Evolutionary conservation across 2,113 vertebrate species (phyloP), one percentile per base, ranked within the genome.

Genomic region (Panthera leo): DNA sequence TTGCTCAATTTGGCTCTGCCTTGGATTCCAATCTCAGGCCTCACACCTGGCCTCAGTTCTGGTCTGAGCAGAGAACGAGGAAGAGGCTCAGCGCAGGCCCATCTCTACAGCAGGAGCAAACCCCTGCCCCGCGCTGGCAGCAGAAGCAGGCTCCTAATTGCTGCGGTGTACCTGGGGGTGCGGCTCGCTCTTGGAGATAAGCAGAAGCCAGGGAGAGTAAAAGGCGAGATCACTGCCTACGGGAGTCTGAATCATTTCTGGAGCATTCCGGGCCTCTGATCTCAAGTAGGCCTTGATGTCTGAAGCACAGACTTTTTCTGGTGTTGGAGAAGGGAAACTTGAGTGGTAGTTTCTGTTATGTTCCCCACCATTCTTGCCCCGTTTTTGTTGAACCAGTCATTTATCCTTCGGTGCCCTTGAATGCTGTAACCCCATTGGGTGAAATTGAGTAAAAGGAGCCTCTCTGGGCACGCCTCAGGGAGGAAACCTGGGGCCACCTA

Each of bases 1-100:
- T 55, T 79, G 68, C 94, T 95, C 89, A 29, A 63, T 91, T 70
- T 63, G 82, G 7, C 61, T 88, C 71, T 88, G 93, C 36, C 71
- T 89, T 65, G 58, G 23, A 71, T 88, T 85, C 85, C 71, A 82
- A 80, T n/a, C 61, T 48, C 3, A 48, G 36, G 29, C 29, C 36
- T 92, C 61, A 29, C 39, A 84, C 31, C 36, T 39, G 65, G 48
- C 68, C 36, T 45, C 21, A 39, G 63, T 42, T 93, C 55, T 18
- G 23, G n/a, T 63, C 82, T 61, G 51, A 70, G 55, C 36, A 61
- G 89, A 93, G 71, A 96, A 65, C 85, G n/a, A 3, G 82, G 34
- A 79, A 31, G 25, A 85, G 85, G 42, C 55, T 65, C 31, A 0
- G 55, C 0, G 6, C 36, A 79, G 12, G 45, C 23, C 58, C 5